These are phyloP conservation scores for Malurus elegans DNA, from an alignment of 2,113 vertebrate species.

Conservation along the genomic window DNA sequence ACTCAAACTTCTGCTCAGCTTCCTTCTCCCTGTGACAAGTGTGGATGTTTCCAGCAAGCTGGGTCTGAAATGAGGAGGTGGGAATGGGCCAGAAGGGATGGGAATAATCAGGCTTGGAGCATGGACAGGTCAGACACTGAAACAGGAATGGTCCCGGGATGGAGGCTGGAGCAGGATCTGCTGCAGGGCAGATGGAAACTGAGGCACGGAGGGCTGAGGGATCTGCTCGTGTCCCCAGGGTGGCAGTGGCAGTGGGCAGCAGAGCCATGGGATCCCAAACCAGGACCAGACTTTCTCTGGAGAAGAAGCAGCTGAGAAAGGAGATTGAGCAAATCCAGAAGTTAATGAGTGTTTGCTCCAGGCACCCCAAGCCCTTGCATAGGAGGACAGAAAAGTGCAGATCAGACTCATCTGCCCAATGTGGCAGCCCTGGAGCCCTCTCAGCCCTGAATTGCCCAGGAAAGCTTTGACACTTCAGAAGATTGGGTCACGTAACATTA, in stretches of 20 bases:
- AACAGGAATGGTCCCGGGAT: background rate
- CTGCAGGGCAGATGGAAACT: background rate
- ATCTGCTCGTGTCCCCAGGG: background rate
- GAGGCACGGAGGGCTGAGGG: background rate
- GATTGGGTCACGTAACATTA: fast-evolving
- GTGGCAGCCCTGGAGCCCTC: background rate
- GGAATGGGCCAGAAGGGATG: too few relatives aligned
- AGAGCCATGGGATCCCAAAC: background rate
- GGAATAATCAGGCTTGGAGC: background rate
- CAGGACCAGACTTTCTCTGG: background rate
- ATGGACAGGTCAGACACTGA: background rate
- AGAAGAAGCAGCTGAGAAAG: background rate
- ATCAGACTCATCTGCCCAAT: fast-evolving
- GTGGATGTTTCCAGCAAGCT: background rate
- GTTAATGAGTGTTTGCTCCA: background rate
- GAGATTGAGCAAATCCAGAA: background rate
- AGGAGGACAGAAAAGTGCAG: background rate
- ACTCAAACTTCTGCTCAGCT: background rate
- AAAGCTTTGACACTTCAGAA: fast-evolving
- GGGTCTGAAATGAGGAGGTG: too few relatives aligned
- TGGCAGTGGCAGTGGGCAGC: background rate
- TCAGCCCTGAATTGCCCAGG: background rate
- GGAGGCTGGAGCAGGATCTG: background rate
- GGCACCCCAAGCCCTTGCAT: background rate
- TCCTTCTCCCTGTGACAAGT: background rate